These are phyloP conservation scores for Megalops atlanticus DNA, from an alignment of 2,113 vertebrate species.

Conservation along the genomic window DNA sequence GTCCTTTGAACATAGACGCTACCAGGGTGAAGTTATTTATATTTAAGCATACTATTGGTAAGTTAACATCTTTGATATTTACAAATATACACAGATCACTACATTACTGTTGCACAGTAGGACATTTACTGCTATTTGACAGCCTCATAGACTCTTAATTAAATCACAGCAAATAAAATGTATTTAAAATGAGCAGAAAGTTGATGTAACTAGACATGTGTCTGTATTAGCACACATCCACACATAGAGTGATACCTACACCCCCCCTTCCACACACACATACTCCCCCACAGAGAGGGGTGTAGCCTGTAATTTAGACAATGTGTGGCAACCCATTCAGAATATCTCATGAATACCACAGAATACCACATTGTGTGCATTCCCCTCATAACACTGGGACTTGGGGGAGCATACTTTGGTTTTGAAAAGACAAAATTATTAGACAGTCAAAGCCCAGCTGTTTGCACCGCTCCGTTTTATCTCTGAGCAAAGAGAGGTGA, in stretches of 20 bases:
- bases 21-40: too few species aligned
- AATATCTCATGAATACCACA: neutral
- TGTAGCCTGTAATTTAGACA: neutral
- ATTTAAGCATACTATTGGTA: too few species aligned
- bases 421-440: neutral
- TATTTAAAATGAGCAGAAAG: neutral
- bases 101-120: neutral
- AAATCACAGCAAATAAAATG: neutral
- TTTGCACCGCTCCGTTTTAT: neutral
- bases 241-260: too few species aligned
- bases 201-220: neutral
- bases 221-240: neutral
- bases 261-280: too few species aligned
- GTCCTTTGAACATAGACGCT: too few species aligned
- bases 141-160: neutral
- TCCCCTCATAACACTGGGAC: neutral
- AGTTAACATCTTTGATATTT: neutral
- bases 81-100: neutral
- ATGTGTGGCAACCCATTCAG: neutral
- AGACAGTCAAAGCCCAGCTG: conserved; percentile 2
- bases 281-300: neutral
- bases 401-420: neutral
- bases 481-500: neutral
- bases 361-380: neutral
- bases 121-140: too few species aligned